Evolutionary conservation across 2,113 vertebrate genomes (phyloP).

Genomic region (Cyanoramphus novaezelandiae): DNA sequence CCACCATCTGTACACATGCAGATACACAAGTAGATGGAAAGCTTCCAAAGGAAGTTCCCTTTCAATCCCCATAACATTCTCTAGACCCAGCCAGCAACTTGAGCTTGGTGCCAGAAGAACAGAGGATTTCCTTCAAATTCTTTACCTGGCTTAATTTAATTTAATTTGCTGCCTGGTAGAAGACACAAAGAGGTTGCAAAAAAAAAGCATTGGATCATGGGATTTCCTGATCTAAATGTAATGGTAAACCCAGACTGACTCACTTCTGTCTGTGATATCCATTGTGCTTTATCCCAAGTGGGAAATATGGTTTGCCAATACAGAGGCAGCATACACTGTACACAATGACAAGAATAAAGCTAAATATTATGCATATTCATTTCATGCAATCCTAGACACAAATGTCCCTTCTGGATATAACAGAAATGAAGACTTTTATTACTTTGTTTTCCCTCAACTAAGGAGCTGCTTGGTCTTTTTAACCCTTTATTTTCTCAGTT

Average conservation of each 20-base stretch:
- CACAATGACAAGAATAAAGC: slow-evolving; percentile 47
- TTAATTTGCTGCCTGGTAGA: background rate
- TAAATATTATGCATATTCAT: slow-evolving; percentile 61
- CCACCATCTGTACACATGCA: background rate
- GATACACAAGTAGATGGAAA: slow-evolving; percentile 13
- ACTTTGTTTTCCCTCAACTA: background rate
- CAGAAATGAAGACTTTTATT: background rate
- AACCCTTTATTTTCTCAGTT: background rate
- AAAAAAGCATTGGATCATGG: background rate
- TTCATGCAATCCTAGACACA: slow-evolving; percentile 11
- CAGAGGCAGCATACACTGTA: background rate
- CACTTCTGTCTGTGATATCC: background rate
- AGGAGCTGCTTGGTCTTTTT: slow-evolving; percentile 3
- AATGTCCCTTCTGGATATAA: background rate
- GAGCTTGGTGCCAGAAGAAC: background rate
- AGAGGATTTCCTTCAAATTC: background rate
- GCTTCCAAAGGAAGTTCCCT: slow-evolving; percentile 13
- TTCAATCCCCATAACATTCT: background rate
- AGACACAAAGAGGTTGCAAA: background rate
- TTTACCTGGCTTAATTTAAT: background rate
- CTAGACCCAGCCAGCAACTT: background rate
- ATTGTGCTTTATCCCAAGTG: background rate
- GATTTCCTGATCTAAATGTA: background rate
- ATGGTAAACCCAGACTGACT: background rate
- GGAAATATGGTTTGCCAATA: background rate